These are phyloP conservation scores for Morelia viridis DNA, from an alignment of 2,797 vertebrate genomes.

Conservation along the genomic window DNA sequence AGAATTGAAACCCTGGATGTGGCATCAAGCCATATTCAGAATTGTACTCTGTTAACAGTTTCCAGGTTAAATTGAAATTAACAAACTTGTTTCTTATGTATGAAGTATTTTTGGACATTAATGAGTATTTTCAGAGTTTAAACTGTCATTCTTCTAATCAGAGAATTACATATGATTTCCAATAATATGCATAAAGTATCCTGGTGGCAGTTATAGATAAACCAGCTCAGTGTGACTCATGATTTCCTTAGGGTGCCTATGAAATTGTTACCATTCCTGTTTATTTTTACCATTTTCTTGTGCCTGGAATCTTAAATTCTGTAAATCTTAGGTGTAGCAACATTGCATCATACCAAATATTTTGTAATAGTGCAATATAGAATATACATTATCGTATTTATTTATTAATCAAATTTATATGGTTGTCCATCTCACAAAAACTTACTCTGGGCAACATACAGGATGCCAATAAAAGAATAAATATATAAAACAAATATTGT, in stretches of 20 bases:
- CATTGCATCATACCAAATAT: neutral
- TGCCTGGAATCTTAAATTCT: neutral
- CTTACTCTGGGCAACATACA: too few relatives aligned
- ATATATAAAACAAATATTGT: too few relatives aligned
- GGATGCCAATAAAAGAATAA: too few relatives aligned
- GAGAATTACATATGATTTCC: neutral
- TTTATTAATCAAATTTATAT: too few relatives aligned
- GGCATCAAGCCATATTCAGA: neutral
- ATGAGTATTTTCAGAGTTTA: neutral
- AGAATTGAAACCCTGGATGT: neutral
- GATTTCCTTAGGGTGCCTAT: neutral
- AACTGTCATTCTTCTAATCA: neutral
- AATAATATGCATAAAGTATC: neutral
- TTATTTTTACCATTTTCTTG: neutral
- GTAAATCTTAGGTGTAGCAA: too few relatives aligned
- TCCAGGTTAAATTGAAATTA: neutral
- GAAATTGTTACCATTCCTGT: neutral
- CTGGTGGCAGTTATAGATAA: neutral
- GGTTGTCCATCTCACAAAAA: too few relatives aligned
- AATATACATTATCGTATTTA: neutral
- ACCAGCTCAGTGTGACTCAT: neutral
- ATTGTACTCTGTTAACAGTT: neutral
- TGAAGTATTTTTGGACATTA: neutral
- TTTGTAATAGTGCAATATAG: neutral
- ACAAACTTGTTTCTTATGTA: neutral